Percentiles rank a stretch among this genome's conserved stretches.
phyloP scores from a whole-genome alignment of 2,888 invertebrate species.

The Netelia virgata region DNA sequence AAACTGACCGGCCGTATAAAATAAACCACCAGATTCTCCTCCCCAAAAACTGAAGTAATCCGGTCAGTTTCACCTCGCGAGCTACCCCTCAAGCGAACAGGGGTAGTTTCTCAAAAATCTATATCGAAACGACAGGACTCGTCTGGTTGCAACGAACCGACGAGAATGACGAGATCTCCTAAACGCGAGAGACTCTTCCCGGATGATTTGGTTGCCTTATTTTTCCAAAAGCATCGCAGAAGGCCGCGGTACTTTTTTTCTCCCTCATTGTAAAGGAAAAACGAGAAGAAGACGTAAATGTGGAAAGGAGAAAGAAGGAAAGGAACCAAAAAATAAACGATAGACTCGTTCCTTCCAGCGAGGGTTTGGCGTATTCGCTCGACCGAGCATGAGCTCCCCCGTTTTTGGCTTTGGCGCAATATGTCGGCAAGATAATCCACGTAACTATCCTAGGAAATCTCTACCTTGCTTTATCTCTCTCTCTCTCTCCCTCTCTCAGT shows the following conservation, averaged over 20 bases:
- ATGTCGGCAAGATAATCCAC: slow-evolving; percentile 83
- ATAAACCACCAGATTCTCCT: not conserved
- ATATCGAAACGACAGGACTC: slow-evolving; percentile 40
- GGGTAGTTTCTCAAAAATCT: slow-evolving; percentile 26
- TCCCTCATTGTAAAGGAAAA: slow-evolving; percentile 58
- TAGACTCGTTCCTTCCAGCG: slow-evolving; percentile 59
- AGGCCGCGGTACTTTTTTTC: slow-evolving; percentile 61
- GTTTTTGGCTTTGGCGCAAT: slow-evolving; percentile 82
- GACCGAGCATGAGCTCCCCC: slow-evolving; percentile 72
- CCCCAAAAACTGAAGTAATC: not conserved
- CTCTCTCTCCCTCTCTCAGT: not conserved
- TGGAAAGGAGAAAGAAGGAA: slow-evolving; percentile 33
- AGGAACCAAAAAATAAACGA: slow-evolving; percentile 50
- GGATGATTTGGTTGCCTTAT: slow-evolving; percentile 36
- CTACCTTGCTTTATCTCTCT: slow-evolving; percentile 28
- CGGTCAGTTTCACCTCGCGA: slow-evolving; percentile 56
- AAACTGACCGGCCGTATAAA: slow-evolving; percentile 37
- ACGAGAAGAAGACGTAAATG: slow-evolving; percentile 37
- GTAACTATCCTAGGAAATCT: slow-evolving; percentile 79
- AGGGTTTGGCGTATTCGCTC: slow-evolving; percentile 75
- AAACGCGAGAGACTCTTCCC: slow-evolving; percentile 51
- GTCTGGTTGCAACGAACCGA: slow-evolving; percentile 41
- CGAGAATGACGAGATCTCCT: slow-evolving; percentile 31
- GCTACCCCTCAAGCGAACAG: not conserved
- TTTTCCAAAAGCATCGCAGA: slow-evolving; percentile 38